Conservation (phyloP, 64 coral and sea anemone genomes). For the Pocillopora verrucosa region DNA sequence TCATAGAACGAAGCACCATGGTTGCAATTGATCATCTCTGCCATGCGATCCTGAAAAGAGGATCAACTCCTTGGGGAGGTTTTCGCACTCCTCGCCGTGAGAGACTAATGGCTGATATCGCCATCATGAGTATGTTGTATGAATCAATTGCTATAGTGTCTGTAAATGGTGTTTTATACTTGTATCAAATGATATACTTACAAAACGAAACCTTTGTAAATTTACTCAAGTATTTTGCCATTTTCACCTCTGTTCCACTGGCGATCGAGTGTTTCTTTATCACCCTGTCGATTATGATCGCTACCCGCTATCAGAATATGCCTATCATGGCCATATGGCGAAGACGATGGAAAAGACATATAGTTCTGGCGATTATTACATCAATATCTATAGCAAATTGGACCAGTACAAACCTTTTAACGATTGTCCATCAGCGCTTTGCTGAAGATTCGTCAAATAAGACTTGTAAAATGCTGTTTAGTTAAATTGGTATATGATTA, state of each 20-base stretch:
- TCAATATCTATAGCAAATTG: background rate
- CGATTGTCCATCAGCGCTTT: background rate
- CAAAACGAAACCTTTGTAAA: background rate
- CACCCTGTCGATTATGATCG: background rate
- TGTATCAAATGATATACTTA: background rate
- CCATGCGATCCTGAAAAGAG: background rate
- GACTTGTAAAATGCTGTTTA: constrained; percentile 6
- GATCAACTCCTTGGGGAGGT: background rate
- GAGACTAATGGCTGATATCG: background rate
- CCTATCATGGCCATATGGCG: background rate
- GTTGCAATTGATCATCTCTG: constrained; percentile 1
- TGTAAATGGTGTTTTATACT: background rate
- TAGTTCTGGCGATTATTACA: background rate
- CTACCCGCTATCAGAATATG: constrained; percentile 16
- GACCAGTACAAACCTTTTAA: background rate
- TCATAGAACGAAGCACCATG: background rate
- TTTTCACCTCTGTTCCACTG: background rate
- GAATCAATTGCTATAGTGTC: background rate
- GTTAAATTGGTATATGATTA: background rate
- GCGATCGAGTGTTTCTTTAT: constrained; percentile 12
- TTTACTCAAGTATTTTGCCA: background rate
- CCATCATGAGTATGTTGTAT: background rate
- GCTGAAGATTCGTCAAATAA: background rate
- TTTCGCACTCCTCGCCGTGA: constrained; percentile 10
- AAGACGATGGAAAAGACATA: constrained; percentile 15